phyloP scores from a whole-genome alignment of 2,797 vertebrate genomes.

The Melanotaenia maccullochi region DNA sequence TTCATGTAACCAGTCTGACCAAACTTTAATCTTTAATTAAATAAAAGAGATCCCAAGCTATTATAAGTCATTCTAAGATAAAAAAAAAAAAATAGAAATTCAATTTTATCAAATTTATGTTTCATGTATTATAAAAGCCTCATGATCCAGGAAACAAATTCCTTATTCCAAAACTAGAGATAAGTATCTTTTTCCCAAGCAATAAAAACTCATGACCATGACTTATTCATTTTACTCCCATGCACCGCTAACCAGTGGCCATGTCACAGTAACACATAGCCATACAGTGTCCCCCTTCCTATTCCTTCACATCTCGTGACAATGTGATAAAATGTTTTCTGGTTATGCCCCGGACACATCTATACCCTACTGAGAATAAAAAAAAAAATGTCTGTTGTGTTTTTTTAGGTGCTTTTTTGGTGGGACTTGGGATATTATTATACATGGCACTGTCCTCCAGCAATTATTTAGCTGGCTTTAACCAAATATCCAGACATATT shows the following conservation, averaged over 20 bases:
- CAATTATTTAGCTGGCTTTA: conserved; percentile 14
- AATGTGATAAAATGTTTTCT: neutral
- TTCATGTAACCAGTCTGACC: neutral
- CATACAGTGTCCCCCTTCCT: neutral
- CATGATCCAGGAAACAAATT: neutral
- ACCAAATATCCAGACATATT: conserved; percentile 18
- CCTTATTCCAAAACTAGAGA: neutral
- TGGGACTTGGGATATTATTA: conserved; percentile 17
- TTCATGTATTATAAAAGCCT: neutral
- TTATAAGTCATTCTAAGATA: neutral
- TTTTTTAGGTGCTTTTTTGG: neutral
- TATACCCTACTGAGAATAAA: neutral
- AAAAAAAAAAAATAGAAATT: neutral
- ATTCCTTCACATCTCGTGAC: neutral
- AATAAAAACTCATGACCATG: neutral
- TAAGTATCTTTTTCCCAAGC: neutral
- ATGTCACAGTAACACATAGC: neutral
- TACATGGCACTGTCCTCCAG: conserved; percentile 19
- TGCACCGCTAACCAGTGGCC: neutral
- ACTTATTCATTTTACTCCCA: neutral
- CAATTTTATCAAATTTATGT: neutral
- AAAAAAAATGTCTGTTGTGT: neutral
- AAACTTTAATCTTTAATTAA: too few relatives aligned
- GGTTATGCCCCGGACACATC: neutral
- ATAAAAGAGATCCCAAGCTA: neutral